phyloP scores from a whole-genome alignment of 2,797 vertebrate species.

The Sebastes iracundus region DNA sequence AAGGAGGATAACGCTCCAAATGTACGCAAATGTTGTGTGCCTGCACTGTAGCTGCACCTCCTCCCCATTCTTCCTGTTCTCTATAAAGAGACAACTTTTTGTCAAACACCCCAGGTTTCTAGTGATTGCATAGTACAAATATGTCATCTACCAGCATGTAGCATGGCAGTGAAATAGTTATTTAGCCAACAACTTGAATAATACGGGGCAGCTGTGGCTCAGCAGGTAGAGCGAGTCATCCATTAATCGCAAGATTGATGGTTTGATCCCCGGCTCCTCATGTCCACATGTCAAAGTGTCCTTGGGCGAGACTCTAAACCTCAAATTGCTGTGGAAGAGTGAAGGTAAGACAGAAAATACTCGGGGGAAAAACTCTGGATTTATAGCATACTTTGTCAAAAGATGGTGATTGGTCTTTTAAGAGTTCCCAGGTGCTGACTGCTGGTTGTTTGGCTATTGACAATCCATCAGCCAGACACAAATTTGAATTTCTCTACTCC shows the following conservation, averaged over 20 bases:
- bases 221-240: neutral
- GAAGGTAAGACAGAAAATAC: neutral
- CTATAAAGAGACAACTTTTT: neutral
- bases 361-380: neutral
- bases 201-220: neutral
- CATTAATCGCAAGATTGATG: neutral
- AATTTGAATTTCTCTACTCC: neutral
- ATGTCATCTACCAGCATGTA: neutral
- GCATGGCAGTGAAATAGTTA: neutral
- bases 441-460: neutral
- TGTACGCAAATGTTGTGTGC: neutral
- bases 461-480: slow-evolving; percentile 12
- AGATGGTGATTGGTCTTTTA: neutral
- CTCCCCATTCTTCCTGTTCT: neutral
- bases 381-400: slow-evolving; percentile 1
- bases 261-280: neutral
- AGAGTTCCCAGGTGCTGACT: neutral
- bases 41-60: neutral
- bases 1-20: too few species aligned
- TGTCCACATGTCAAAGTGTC: neutral
- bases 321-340: neutral
- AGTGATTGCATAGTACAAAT: neutral
- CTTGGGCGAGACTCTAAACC: neutral
- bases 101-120: neutral
- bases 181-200: neutral